These are phyloP conservation scores for Paelopatides confundens DNA, from an alignment of 53 echinoderm and acorn worm species.

Conservation along the genomic window DNA sequence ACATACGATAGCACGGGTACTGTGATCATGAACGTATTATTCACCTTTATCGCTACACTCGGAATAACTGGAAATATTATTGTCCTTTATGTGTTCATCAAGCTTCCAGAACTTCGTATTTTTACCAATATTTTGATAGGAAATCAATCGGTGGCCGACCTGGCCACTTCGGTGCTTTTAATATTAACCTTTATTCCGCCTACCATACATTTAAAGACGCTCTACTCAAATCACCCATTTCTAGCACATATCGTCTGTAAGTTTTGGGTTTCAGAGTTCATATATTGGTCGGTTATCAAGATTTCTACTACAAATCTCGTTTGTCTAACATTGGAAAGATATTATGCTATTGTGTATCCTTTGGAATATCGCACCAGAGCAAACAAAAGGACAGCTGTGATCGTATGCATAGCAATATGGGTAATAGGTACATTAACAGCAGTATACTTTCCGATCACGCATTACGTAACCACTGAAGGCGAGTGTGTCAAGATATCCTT, in stretches of 20 bases:
- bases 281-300: neutral
- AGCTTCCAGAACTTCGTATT: neutral
- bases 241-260: conserved; percentile 5
- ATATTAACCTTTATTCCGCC: neutral
- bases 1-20: no score
- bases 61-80: conserved; percentile 15
- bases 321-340: conserved; percentile 17
- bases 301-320: conserved; percentile 23
- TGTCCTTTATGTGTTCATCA: conserved; percentile 4
- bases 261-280: conserved; percentile 10
- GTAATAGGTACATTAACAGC: neutral
- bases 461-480: neutral
- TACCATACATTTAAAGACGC: neutral
- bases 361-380: neutral
- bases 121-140: conserved; percentile 24
- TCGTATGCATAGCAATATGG: neutral
- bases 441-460: neutral
- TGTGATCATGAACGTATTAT: neutral
- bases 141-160: conserved; percentile 3
- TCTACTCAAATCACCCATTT: neutral
- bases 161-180: neutral
- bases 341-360: conserved; percentile 19
- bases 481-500: neutral
- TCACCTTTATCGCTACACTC: neutral
- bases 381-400: neutral